These are phyloP conservation scores for Nylanderia fulva DNA, from an alignment of 1,140 invertebrate genomes.

Conservation along the genomic window DNA sequence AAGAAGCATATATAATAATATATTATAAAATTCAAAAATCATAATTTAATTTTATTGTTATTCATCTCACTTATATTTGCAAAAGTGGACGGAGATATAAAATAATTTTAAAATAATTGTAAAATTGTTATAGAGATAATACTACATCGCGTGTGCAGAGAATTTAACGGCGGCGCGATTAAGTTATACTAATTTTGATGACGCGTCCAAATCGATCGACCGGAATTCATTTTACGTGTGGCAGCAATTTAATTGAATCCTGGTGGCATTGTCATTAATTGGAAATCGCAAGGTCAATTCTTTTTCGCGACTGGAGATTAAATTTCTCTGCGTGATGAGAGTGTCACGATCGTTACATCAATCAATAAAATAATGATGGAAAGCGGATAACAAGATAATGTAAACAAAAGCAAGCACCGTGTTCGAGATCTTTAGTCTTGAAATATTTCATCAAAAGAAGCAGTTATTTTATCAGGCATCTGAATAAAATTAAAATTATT, in stretches of 20 bases:
- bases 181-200: constrained; percentile 48
- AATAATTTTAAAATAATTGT: too few species aligned
- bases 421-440: background rate
- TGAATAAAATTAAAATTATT: background rate
- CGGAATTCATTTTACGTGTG: constrained; percentile 38
- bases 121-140: too few species aligned
- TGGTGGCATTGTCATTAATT: constrained; percentile 15
- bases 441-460: background rate
- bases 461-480: background rate
- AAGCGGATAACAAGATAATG: background rate
- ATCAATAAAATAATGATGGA: constrained; percentile 12
- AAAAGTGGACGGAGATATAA: background rate
- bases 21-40: background rate
- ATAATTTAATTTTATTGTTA: background rate
- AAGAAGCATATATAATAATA: background rate
- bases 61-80: background rate
- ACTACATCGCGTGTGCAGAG: too few species aligned
- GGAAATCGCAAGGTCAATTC: background rate
- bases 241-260: constrained; percentile 35
- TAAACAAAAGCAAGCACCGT: background rate
- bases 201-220: background rate
- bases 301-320: constrained; percentile 9
- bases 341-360: constrained; percentile 15
- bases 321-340: constrained; percentile 38
- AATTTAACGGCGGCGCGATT: constrained; percentile 28